These are phyloP conservation scores for Indicator indicator DNA, from an alignment of 2,113 vertebrate species.

Conservation along the genomic window DNA sequence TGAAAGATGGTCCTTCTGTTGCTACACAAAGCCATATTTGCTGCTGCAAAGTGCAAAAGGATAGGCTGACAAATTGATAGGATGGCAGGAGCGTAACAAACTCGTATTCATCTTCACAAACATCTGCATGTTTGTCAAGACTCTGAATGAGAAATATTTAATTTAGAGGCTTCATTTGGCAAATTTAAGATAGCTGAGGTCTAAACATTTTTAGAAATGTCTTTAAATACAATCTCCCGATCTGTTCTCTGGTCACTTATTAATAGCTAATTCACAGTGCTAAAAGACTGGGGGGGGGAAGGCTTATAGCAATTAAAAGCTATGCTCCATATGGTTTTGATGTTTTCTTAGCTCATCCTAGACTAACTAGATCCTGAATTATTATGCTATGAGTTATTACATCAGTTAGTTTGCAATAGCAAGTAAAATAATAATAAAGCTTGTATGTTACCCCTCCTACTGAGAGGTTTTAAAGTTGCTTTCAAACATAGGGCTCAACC, in stretches of 20 bases:
- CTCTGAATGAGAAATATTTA: not conserved
- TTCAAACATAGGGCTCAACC: not conserved
- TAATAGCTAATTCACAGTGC: conserved; percentile 33
- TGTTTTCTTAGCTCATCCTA: conserved; percentile 51
- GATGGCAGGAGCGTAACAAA: conserved; percentile 19
- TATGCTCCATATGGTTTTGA: conserved; percentile 56
- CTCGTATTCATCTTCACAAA: conserved; percentile 40
- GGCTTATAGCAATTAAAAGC: conserved; percentile 62
- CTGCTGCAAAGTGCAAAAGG: conserved; percentile 70
- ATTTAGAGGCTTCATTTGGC: conserved; percentile 34
- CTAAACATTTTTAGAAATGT: conserved; percentile 22
- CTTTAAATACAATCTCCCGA: conserved; percentile 26
- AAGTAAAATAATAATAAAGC: not conserved
- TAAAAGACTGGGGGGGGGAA: conserved; percentile 9
- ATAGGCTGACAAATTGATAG: conserved; percentile 62
- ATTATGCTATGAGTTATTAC: conserved; percentile 47
- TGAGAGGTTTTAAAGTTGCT: not conserved
- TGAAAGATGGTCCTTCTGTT: conserved; percentile 68
- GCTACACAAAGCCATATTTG: conserved; percentile 70
- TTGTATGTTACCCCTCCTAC: not conserved
- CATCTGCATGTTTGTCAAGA: conserved; percentile 68
- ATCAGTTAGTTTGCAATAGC: conserved; percentile 7
- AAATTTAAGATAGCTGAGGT: conserved; percentile 34
- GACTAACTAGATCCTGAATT: conserved; percentile 47
- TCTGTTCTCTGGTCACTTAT: conserved; percentile 48